Conservation (phyloP, 2,888 invertebrate species). For the Trachelus tabidus region DNA sequence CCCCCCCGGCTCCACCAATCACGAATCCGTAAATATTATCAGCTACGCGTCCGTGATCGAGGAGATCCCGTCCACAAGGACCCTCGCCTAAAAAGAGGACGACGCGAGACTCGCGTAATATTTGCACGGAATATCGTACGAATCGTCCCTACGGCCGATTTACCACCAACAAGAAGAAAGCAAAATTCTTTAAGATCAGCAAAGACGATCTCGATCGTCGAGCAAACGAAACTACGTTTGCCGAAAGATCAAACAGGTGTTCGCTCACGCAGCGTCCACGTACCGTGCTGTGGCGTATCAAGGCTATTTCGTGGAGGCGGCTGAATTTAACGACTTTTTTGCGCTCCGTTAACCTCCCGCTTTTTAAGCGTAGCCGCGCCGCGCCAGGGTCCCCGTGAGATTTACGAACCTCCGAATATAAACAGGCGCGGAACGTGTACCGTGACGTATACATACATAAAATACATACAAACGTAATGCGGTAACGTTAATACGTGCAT, state of each 20-base stretch:
- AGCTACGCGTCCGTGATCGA: no score
- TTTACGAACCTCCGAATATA: neutral
- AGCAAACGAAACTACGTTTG: neutral
- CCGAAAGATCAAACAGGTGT: conserved; percentile 55
- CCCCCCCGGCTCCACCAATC: neutral
- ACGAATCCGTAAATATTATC: neutral
- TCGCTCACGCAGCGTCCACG: conserved; percentile 29
- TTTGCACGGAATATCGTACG: no score
- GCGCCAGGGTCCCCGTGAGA: neutral
- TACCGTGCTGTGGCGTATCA: conserved; percentile 11
- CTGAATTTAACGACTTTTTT: conserved; percentile 52
- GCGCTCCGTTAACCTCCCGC: conserved; percentile 37
- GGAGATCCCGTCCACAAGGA: no score
- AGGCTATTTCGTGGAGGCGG: conserved; percentile 36
- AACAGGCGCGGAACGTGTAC: neutral
- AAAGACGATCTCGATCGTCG: neutral
- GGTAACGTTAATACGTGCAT: neutral
- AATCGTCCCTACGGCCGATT: no score
- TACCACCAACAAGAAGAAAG: no score
- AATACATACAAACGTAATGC: neutral
- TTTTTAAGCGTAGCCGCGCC: conserved; percentile 3
- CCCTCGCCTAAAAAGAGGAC: no score
- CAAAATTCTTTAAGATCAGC: no score
- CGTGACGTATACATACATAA: neutral
- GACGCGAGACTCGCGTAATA: no score